Conservation (phyloP, 2,797 vertebrate genomes). For the Myotis vivesi region DNA sequence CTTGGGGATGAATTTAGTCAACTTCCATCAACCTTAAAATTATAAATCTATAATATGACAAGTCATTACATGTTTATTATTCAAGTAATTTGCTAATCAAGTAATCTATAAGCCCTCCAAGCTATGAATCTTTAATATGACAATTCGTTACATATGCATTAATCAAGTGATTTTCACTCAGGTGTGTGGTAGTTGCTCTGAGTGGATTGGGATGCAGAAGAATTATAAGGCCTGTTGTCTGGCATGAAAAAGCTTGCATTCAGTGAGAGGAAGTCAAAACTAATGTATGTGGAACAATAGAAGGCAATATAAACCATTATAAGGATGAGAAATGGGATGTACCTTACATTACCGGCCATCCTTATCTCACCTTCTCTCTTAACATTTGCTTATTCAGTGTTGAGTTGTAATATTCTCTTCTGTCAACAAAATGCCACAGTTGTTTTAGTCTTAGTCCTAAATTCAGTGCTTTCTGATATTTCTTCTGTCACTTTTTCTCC, state of each 20-base stretch:
- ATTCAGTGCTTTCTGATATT: not conserved
- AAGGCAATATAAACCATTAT: not conserved
- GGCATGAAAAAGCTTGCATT: not conserved
- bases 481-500: not conserved
- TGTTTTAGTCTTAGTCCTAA: not conserved
- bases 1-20: not conserved
- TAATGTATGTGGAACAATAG: not conserved
- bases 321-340: not conserved
- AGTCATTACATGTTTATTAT: conserved; percentile 20
- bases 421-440: not conserved
- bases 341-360: not conserved
- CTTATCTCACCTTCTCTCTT: not conserved
- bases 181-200: not conserved
- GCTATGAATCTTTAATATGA: conserved; percentile 10
- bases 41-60: conserved; percentile 19
- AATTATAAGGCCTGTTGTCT: not conserved
- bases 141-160: conserved; percentile 8
- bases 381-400: not conserved
- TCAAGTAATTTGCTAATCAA: conserved; percentile 49
- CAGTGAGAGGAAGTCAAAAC: not conserved
- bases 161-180: conserved; percentile 24
- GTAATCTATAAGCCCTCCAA: not conserved
- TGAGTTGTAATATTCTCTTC: not conserved
- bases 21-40: not conserved
- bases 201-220: not conserved